A percentile compares a stretch with the other conserved stretches of the same genome.
phyloP scores from a whole-genome alignment of 2,113 vertebrate species.

The Callithrix jacchus region DNA sequence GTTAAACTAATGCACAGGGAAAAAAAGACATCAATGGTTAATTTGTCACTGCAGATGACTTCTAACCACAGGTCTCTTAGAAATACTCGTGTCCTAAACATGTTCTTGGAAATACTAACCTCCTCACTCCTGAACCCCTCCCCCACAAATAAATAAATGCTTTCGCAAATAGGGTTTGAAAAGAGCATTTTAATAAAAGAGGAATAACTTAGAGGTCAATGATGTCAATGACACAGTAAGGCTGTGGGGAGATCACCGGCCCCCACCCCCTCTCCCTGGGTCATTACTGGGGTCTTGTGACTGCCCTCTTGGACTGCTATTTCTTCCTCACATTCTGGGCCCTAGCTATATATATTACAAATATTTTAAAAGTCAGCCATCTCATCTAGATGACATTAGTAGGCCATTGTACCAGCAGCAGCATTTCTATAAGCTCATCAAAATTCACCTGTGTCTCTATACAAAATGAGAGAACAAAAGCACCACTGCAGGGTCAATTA shows the following conservation, averaged over 20 bases:
- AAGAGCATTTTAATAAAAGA: not conserved
- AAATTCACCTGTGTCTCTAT: conserved; percentile 37
- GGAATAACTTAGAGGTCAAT: not conserved
- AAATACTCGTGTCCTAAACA: not conserved
- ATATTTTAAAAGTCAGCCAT: conserved; percentile 36
- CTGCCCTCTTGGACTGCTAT: not conserved
- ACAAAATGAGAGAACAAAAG: conserved; percentile 21
- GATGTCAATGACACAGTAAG: not conserved
- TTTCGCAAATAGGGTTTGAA: not conserved
- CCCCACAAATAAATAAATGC: not conserved
- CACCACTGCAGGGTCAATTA: not conserved
- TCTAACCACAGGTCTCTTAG: not conserved
- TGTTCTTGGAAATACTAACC: not conserved
- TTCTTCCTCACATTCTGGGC: not conserved
- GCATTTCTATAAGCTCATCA: conserved; percentile 21
- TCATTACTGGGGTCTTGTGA: not conserved
- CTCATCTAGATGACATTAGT: conserved; percentile 7
- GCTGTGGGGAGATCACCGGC: not conserved
- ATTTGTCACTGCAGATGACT: conserved; percentile 35
- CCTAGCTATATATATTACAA: not conserved
- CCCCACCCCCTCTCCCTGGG: not conserved
- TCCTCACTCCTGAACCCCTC: not conserved
- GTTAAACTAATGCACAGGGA: conserved; percentile 21
- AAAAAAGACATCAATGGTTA: conserved; percentile 21
- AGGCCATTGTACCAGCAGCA: not conserved